These are phyloP conservation scores for Mechanitis messenoides DNA, from an alignment of 2,888 invertebrate species.

Conservation along the genomic window DNA sequence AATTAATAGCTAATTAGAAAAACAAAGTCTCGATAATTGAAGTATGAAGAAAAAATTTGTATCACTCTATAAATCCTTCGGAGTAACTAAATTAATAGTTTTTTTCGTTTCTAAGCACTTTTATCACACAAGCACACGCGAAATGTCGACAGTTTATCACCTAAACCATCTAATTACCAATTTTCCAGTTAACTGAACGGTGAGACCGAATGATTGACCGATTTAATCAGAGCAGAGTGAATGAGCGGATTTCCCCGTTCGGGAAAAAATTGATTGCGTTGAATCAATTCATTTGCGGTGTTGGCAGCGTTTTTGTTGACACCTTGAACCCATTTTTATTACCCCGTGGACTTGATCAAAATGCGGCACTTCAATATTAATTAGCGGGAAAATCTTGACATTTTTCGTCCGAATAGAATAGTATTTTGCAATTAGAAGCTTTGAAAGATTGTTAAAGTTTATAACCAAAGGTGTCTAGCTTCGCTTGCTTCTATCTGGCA, in stretches of 20 bases:
- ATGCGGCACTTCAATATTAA: constrained; percentile 43
- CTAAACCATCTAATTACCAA: constrained; percentile 68
- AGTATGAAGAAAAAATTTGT: too few species aligned
- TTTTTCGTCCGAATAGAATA: constrained; percentile 32
- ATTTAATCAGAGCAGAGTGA: constrained; percentile 63
- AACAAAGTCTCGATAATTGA: too few species aligned
- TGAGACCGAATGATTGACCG: constrained; percentile 71
- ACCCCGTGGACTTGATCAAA: constrained; percentile 30
- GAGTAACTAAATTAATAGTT: too few species aligned
- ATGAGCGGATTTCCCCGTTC: constrained; percentile 45
- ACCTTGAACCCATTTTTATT: constrained; percentile 48
- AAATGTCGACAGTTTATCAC: constrained; percentile 51
- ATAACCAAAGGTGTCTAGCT: constrained; percentile 15
- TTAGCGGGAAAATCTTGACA: constrained; percentile 35
- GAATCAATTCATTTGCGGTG: constrained; percentile 67
- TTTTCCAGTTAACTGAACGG: constrained; percentile 72
- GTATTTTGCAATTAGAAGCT: constrained; percentile 6
- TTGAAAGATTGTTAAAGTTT: constrained; percentile 3
- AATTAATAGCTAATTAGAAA: too few species aligned
- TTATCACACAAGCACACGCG: constrained; percentile 32
- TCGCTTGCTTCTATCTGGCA: constrained; percentile 29
- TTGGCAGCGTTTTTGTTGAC: constrained; percentile 58
- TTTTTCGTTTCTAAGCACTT: constrained; percentile 8
- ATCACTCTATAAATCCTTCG: too few species aligned
- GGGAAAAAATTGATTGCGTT: constrained; percentile 66